phyloP scores from a whole-genome alignment of 2,797 vertebrate genomes.

The Mustela erminea region DNA sequence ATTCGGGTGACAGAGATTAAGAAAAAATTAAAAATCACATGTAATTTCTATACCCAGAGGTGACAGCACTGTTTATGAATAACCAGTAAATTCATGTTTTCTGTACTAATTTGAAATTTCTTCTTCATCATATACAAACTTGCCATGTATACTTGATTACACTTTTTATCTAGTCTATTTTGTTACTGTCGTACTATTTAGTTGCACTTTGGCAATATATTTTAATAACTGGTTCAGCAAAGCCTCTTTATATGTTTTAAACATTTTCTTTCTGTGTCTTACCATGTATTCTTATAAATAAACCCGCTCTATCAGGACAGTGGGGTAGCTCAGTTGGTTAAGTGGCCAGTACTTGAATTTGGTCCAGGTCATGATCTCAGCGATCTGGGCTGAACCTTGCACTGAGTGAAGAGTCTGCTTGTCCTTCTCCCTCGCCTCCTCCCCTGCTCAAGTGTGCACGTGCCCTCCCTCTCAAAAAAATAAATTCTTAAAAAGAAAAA shows the following conservation, averaged over 20 bases:
- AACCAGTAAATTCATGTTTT: background rate
- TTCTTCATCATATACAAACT: background rate
- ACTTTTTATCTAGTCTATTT: background rate
- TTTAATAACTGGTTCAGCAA: constrained; percentile 13
- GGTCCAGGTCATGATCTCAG: background rate
- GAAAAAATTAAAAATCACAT: background rate
- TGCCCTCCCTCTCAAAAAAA: background rate
- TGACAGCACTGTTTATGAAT: background rate
- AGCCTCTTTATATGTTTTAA: background rate
- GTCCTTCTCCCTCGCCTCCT: background rate
- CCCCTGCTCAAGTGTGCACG: too few species aligned
- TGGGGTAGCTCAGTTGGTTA: background rate
- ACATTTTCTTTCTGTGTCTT: background rate
- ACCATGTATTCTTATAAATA: background rate
- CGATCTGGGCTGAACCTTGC: background rate
- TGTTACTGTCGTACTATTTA: background rate
- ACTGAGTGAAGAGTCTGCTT: background rate
- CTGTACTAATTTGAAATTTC: background rate
- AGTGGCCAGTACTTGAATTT: background rate
- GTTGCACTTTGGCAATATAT: background rate
- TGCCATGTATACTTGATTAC: background rate
- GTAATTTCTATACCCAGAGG: background rate
- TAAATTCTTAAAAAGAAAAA: background rate
- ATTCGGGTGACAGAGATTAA: background rate
- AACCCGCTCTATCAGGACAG: background rate